Conservation (phyloP, 2,888 invertebrate species). For the Parthenolecanium corni region DNA sequence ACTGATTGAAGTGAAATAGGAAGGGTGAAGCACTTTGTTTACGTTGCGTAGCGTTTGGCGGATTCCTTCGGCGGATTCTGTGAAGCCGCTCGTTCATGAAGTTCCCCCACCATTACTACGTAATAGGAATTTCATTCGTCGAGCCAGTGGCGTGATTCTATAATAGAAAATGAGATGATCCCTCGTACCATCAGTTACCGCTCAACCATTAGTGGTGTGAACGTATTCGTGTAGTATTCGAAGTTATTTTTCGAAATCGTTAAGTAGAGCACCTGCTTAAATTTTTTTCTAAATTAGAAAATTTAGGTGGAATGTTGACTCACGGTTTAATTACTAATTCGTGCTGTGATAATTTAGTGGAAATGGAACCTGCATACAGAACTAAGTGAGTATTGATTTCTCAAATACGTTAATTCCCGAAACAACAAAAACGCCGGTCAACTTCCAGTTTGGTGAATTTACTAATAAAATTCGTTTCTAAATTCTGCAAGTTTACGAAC, state of each 20-base stretch:
- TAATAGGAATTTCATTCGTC: constrained; percentile 22
- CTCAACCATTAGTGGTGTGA: neutral
- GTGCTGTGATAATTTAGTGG: constrained; percentile 26
- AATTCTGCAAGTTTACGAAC: no score
- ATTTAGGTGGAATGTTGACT: constrained; percentile 34
- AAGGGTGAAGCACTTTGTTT: no score
- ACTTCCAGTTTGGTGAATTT: neutral
- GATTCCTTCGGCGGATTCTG: no score
- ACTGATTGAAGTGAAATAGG: no score
- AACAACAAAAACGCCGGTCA: constrained; percentile 2
- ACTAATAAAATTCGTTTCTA: neutral
- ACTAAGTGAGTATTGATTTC: constrained; percentile 14
- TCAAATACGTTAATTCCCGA: neutral
- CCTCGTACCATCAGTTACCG: constrained; percentile 17
- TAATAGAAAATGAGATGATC: constrained; percentile 26
- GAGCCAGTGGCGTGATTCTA: constrained; percentile 26
- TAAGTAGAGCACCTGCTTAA: constrained; percentile 26
- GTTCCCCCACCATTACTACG: constrained; percentile 12
- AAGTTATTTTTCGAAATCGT: constrained; percentile 21
- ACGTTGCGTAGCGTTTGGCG: no score
- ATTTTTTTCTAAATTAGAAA: constrained; percentile 13
- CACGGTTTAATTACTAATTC: constrained; percentile 29
- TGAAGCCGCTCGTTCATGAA: no score
- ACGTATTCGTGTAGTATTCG: neutral
- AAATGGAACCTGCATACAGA: constrained; percentile 24